Conservation (phyloP, 1,140 invertebrate genomes). For the Drosophila sucinea region DNA sequence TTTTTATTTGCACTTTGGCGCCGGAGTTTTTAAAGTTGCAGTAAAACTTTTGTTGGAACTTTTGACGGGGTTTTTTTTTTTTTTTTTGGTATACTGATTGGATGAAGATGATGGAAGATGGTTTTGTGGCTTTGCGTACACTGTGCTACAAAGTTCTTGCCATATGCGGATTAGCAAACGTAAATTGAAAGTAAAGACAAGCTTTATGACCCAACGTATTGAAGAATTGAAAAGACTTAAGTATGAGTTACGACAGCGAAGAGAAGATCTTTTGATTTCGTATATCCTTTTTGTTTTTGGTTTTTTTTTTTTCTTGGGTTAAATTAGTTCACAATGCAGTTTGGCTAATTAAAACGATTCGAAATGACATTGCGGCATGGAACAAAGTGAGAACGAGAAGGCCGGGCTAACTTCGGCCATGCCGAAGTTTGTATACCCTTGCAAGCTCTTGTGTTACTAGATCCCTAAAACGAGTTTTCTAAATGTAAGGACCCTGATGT, state of each 20-base stretch:
- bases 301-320: not conserved
- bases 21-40: conserved; percentile 50
- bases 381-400: conserved; percentile 23
- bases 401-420: no score
- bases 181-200: conserved; percentile 11
- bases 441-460: no score
- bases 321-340: conserved; percentile 10
- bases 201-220: not conserved
- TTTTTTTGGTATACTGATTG: conserved; percentile 5
- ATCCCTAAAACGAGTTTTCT: no score
- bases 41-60: conserved; percentile 24
- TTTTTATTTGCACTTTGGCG: conserved; percentile 75
- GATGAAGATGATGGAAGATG: conserved; percentile 4
- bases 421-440: no score
- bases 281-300: no score
- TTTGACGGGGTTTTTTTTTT: conserved; percentile 2
- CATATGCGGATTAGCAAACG: conserved; percentile 36
- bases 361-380: conserved; percentile 38
- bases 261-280: no score
- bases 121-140: conserved; percentile 30
- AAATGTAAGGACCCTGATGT: no score
- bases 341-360: conserved; percentile 60
- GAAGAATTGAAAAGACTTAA: not conserved
- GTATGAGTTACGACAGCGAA: not conserved
- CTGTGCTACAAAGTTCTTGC: conserved; percentile 57